phyloP scores from a whole-genome alignment of 1,140 invertebrate genomes.

The Helicoverpa zea region DNA sequence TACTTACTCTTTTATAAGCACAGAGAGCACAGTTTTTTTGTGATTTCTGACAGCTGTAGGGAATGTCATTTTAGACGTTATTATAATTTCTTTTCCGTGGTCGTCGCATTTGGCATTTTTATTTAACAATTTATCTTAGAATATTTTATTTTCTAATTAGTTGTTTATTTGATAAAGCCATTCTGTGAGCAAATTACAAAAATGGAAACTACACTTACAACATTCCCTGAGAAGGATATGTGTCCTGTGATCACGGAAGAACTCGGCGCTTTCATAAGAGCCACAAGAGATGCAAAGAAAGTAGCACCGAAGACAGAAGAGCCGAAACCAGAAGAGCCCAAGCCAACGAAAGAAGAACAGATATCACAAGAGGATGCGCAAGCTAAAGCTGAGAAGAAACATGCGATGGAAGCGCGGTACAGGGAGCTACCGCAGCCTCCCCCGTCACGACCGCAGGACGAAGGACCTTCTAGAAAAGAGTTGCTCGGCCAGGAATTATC shows the following conservation, averaged over 20 bases:
- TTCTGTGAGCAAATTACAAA: neutral
- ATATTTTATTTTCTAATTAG: constrained; percentile 13
- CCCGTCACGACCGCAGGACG: constrained; percentile 75
- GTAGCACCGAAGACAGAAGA: too few relatives aligned
- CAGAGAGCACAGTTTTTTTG: too few relatives aligned
- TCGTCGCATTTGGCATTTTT: too few relatives aligned
- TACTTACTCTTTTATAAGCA: too few relatives aligned
- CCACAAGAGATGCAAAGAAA: too few relatives aligned
- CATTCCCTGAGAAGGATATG: constrained; percentile 73
- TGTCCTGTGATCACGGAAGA: constrained; percentile 76
- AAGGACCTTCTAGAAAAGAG: constrained; percentile 88
- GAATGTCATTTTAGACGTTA: too few relatives aligned
- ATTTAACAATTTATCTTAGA: too few relatives aligned
- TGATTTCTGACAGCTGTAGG: too few relatives aligned
- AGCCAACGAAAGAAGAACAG: constrained; percentile 55
- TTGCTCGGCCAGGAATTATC: constrained; percentile 74
- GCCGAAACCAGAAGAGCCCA: neutral
- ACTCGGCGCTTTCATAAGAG: constrained; percentile 77
- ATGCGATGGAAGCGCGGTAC: constrained; percentile 87
- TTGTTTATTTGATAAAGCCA: constrained; percentile 9
- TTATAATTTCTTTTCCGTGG: too few relatives aligned
- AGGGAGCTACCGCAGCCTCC: constrained; percentile 64
- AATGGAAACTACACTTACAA: constrained; percentile 60
- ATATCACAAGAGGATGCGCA: constrained; percentile 59
- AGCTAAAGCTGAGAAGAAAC: constrained; percentile 89